Conservation (phyloP, 2,797 vertebrate genomes). For the Cirrhinus molitorella region DNA sequence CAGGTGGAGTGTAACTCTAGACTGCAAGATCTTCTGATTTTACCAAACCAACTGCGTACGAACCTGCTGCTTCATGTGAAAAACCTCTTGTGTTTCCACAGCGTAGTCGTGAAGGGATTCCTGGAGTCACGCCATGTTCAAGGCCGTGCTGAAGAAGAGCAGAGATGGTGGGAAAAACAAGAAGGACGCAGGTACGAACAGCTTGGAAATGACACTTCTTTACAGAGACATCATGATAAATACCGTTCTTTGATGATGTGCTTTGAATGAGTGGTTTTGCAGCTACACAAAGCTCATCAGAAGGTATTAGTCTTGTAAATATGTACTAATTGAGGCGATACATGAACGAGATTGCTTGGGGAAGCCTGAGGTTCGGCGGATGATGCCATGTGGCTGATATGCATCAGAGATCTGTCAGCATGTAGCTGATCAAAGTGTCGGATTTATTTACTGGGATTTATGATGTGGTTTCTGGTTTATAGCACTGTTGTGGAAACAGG, state of each 20-base stretch:
- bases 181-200: constrained; percentile 91
- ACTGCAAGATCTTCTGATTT: not conserved
- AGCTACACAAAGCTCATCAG: not conserved
- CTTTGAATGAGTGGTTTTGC: not conserved
- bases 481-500: constrained; percentile 17
- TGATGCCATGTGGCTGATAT: not conserved
- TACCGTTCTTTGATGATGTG: not conserved
- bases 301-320: not conserved
- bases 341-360: not conserved
- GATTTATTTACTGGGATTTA: constrained; percentile 31
- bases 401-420: not conserved
- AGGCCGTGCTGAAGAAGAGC: constrained; percentile 97
- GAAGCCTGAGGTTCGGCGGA: not conserved
- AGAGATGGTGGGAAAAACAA: constrained; percentile 92
- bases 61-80: constrained; percentile 42
- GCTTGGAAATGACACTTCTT: not conserved
- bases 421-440: not conserved
- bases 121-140: constrained; percentile 88
- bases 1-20: not conserved
- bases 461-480: constrained; percentile 34
- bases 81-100: constrained; percentile 64
- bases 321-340: constrained; percentile 1
- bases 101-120: constrained; percentile 71
- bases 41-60: not conserved
- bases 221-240: not conserved